Base-by-base conservation (phyloP, 2,888 invertebrate genomes). In the Drosophila histrio region DNA sequence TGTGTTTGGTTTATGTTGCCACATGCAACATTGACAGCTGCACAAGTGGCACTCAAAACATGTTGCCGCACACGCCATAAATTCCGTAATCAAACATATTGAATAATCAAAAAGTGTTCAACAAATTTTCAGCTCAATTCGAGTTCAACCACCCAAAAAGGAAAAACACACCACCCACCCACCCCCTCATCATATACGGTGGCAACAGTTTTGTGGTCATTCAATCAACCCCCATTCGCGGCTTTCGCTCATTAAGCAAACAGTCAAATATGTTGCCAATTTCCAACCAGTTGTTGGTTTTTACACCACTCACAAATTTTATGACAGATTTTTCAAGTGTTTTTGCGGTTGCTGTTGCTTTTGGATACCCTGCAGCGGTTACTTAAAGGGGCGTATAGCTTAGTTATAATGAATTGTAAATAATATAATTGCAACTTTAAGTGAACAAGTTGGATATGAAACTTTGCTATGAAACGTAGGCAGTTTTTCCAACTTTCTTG, bases 21-120 rank as follows among this genome's bases (percentile, higher is more conserved):
- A 72, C 79, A 78, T 69, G 81, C 59, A 30, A 19, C 38, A 46
- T 58, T 71, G 77, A 81, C 85, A 85, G 82, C 79, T 85, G 85
- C 44, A 62, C 77, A 75, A 85, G 85, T 88, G 87, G 62, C 67
- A 54, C 70, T 64, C 36, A 46, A 47, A 61, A 43, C 39, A 73
- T 67, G 54, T 75, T 66, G 53, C 59, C 38, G 44, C 67, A 67
- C 56, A 69, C 76, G 67, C 74, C 72, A 72, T 50, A 77, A 76
- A 86, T 85, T 87, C 82, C 72, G 58, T 82, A 90, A 90, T 89
- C 84, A 89, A 90, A 84, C 90, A 90, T 88, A 90, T 90, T 90
- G 90, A 90, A 85, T 90, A 89, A 90, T 89, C 90, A 90, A 89
- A 89, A 60, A 54, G 24, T 24, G 39, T 11, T 36, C 39, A 67